Evolutionary conservation across 2,797 vertebrate species (phyloP), one percentile per base, ranked within the genome.

Genomic region (Pterois miles): DNA sequence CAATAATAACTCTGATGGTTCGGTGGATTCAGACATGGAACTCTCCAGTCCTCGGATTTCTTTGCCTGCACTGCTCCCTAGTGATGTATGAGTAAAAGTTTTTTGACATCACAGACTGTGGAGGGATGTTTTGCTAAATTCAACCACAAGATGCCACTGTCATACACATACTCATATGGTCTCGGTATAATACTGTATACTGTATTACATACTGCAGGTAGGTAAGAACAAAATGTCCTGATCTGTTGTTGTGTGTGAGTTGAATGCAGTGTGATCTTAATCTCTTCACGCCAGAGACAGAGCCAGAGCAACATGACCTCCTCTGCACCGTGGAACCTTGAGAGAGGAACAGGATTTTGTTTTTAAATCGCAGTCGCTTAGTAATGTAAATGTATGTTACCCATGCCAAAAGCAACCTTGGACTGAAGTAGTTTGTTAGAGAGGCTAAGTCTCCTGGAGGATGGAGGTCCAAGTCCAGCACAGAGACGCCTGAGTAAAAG

Each of bases 31-130:
- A 70, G 33, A 58, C 8, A 57, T 6, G 2, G 43, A 14, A 9
- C 27, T 6, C 43, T 72, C n/a, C n/a, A n/a, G n/a, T n/a, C n/a
- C n/a, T 38, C 31, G 48, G 20, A 29, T 62, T 56, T 43, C 25
- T 74, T 71, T 64, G 62, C 58, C 34, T 64, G 65, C 59, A 76
- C 79, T 89, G 80, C 88, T 3, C 76, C 25, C 89, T 73, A 56
- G 88, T 88, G 89, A 59, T n/a, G 18, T 6, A 25, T 36, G 4
- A 52, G 40, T 36, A 1, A 10, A 78, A 59, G 4, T 20, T 58
- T 25, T 56, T n/a, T 29, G 14, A 43, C 40, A 43, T 56, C 25
- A 57, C 27, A 54, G 5, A 18, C 9, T 11, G 48, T 22, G 48
- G n/a, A 38, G 13, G 10, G 34, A 34, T 18, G 9, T 29, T 69